Evolutionary conservation across 2,113 vertebrate genomes (phyloP).

Genomic region (Colius striatus): DNA sequence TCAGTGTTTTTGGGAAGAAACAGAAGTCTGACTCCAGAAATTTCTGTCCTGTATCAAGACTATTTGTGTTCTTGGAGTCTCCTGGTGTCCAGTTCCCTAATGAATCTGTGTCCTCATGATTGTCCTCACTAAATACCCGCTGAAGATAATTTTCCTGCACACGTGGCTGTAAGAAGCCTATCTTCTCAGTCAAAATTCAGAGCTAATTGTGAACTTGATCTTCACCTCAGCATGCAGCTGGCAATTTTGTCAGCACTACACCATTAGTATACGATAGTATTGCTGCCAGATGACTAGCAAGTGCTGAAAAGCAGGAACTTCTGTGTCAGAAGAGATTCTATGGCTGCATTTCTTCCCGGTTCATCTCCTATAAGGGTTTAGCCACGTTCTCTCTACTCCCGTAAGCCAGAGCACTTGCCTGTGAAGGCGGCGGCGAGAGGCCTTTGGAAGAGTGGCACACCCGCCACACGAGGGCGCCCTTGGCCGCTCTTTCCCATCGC

Average conservation of each 20-base stretch:
- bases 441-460: background rate
- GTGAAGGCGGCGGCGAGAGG: accelerated
- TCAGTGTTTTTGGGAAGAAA: background rate
- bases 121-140: background rate
- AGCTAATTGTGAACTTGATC: background rate
- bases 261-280: background rate
- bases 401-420: accelerated
- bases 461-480: conserved; percentile 59
- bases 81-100: background rate
- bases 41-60: background rate
- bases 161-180: background rate
- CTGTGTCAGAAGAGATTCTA: accelerated
- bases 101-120: too few species aligned
- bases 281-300: background rate
- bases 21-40: background rate
- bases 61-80: background rate
- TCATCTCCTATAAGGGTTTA: background rate
- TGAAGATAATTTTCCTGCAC: background rate
- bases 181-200: background rate
- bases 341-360: background rate
- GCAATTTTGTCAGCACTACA: background rate
- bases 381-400: accelerated
- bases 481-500: background rate
- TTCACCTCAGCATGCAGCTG: background rate
- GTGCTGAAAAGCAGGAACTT: background rate